A percentile compares a stretch with the other conserved stretches of the same genome.
Conservation (phyloP, 2,888 invertebrate genomes). For the Diploptera punctata region DNA sequence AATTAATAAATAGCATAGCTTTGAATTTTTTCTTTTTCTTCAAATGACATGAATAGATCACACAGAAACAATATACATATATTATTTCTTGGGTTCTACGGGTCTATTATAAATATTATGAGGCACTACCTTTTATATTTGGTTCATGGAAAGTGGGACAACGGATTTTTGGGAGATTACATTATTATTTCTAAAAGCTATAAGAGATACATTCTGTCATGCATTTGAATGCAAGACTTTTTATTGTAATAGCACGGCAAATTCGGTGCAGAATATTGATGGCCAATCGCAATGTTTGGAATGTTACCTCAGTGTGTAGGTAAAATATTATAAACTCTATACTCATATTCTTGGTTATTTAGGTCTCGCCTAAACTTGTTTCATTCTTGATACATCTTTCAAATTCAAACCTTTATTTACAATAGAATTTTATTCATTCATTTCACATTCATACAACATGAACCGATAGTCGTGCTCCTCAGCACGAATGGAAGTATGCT, state of each 20-base stretch:
- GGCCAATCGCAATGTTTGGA: too few species aligned
- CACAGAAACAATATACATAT: background rate
- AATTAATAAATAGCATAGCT: slow-evolving; percentile 16
- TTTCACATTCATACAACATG: too few species aligned
- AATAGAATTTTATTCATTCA: too few species aligned
- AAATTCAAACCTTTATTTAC: too few species aligned
- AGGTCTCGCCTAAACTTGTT: too few species aligned
- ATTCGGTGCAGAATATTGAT: too few species aligned
- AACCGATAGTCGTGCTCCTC: too few species aligned
- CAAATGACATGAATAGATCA: background rate
- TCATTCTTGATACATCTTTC: too few species aligned
- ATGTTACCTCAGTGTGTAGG: too few species aligned
- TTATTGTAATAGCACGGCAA: background rate
- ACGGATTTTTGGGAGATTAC: background rate
- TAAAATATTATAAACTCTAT: too few species aligned
- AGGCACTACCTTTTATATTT: slow-evolving; percentile 9
- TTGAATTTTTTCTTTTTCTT: background rate
- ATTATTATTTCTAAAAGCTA: background rate
- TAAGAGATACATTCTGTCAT: background rate
- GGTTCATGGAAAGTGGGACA: background rate
- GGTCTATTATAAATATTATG: background rate
- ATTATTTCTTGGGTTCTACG: background rate
- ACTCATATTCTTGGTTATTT: too few species aligned
- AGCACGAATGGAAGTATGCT: too few species aligned
- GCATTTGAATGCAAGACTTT: background rate